These are phyloP conservation scores for Halcyon smyrnensis DNA, from an alignment of 2,797 vertebrate genomes.

Conservation along the genomic window DNA sequence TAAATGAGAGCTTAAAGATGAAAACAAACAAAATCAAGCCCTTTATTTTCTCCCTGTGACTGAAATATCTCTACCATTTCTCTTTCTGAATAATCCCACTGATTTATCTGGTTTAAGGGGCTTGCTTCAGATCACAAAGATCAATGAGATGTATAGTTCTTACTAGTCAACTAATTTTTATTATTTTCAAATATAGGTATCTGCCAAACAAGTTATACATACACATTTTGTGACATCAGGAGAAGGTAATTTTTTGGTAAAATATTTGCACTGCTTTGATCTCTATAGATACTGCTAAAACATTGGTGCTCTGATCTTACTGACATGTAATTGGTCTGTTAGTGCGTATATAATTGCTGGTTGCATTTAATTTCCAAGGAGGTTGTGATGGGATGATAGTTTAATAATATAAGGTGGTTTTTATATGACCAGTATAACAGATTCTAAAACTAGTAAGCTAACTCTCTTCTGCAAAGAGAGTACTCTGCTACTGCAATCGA, in stretches of 20 bases:
- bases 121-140: neutral
- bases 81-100: neutral
- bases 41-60: neutral
- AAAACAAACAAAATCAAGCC: neutral
- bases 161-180: neutral
- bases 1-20: neutral
- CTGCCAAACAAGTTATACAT: neutral
- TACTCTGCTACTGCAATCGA: neutral
- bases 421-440: neutral
- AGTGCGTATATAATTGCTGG: neutral
- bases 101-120: neutral
- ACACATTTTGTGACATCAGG: neutral
- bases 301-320: neutral
- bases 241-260: neutral
- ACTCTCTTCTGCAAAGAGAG: neutral
- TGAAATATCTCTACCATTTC: neutral
- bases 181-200: neutral
- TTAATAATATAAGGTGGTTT: neutral
- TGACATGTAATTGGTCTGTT: neutral
- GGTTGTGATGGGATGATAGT: neutral
- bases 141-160: neutral
- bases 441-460: neutral
- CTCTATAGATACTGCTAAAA: neutral
- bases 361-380: neutral
- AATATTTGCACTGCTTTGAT: neutral